Evolutionary conservation across 2,888 invertebrate species (phyloP).

Genomic region (Lasius fuliginosus): DNA sequence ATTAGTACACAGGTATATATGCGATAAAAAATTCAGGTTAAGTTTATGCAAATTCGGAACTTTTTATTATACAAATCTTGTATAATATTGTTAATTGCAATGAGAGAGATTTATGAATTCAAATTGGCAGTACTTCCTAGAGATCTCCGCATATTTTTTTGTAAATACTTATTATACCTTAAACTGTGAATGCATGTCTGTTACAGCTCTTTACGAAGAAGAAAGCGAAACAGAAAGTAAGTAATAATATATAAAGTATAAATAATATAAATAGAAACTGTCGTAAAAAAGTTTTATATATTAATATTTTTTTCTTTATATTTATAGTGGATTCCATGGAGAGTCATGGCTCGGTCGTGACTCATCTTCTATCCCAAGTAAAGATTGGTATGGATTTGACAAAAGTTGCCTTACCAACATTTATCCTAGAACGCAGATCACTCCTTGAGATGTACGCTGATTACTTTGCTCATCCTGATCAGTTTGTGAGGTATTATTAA

Average conservation of each 20-base stretch:
- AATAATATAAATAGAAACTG: constrained; percentile 7
- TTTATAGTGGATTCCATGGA: constrained; percentile 94
- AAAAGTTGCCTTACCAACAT: constrained; percentile 99
- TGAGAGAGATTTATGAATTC: neutral
- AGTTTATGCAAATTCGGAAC: constrained; percentile 16
- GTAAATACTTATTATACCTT: neutral
- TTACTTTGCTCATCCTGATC: constrained; percentile 99
- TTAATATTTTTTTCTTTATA: neutral
- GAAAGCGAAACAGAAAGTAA: constrained; percentile 93
- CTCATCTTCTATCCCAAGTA: constrained; percentile 98
- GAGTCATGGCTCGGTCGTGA: constrained; percentile 98
- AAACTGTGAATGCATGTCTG: constrained; percentile 65
- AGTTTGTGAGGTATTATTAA: constrained; percentile 93
- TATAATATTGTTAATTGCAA: neutral
- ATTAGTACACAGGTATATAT: neutral
- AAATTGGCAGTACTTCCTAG: neutral
- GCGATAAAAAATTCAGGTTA: constrained; percentile 52
- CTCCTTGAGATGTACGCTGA: constrained; percentile 99
- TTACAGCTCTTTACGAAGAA: constrained; percentile 95
- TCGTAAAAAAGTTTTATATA: neutral
- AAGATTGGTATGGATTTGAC: constrained; percentile 99
- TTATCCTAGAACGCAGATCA: constrained; percentile 98
- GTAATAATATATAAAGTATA: constrained; percentile 76
- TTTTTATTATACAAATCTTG: neutral
- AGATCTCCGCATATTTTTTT: neutral